Percentiles rank a stretch among this genome's conserved stretches.
phyloP scores from a whole-genome alignment of 2,888 invertebrate genomes.

The Ormyrus rosae region DNA sequence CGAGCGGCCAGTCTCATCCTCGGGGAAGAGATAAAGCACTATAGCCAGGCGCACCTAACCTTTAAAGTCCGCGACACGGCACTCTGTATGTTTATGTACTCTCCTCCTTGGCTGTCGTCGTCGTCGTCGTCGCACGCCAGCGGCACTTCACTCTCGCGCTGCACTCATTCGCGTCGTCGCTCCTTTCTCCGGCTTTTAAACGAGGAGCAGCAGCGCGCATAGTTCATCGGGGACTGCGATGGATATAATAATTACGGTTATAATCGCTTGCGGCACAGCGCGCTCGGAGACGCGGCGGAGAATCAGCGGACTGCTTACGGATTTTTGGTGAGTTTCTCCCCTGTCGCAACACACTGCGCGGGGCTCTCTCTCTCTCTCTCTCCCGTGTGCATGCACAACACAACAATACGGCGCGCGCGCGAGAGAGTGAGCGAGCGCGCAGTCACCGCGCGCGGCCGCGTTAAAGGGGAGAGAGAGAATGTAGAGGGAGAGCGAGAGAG shows the following conservation, averaged over 20 bases:
- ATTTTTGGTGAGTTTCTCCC: background rate
- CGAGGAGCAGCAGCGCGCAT: no score
- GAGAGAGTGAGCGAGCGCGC: background rate
- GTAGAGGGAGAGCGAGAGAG: background rate
- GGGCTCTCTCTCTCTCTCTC: background rate
- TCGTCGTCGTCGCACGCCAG: constrained; percentile 8
- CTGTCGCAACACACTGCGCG: background rate
- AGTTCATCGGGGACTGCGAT: no score
- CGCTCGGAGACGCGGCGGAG: no score
- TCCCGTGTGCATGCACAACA: constrained; percentile 4
- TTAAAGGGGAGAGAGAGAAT: background rate
- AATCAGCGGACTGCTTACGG: no score
- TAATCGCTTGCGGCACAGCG: no score
- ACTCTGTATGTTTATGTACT: background rate
- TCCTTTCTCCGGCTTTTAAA: background rate
- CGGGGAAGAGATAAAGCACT: no score
- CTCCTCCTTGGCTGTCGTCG: background rate
- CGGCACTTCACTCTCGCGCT: background rate
- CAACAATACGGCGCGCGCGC: no score
- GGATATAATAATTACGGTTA: no score
- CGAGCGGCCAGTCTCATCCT: no score
- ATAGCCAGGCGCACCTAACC: no score
- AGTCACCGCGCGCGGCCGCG: background rate
- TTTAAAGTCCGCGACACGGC: no score
- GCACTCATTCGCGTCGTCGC: background rate